phyloP scores from a whole-genome alignment of 2,797 vertebrate species.

The Miichthys miiuy region DNA sequence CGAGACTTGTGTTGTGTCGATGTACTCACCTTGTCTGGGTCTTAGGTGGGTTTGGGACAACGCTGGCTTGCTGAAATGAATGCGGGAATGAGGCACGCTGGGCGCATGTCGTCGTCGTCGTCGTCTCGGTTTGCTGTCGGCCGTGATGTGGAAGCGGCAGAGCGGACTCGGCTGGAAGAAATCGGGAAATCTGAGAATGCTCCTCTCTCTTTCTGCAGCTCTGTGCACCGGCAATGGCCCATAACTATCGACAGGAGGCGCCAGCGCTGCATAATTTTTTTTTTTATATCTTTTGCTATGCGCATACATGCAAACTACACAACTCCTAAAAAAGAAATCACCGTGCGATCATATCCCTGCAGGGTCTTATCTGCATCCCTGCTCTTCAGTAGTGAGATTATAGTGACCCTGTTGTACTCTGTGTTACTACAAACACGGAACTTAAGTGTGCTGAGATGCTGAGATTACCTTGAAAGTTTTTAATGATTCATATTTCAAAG shows the following conservation, averaged over 20 bases:
- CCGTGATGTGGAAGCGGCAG: slow-evolving; percentile 75
- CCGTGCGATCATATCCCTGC: slow-evolving; percentile 35
- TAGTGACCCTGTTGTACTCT: background rate
- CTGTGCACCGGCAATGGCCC: slow-evolving; percentile 59
- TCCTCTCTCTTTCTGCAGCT: slow-evolving; percentile 78
- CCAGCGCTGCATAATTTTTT: slow-evolving; percentile 45
- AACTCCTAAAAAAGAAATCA: slow-evolving; percentile 44
- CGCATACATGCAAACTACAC: slow-evolving; percentile 46
- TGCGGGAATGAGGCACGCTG: slow-evolving; percentile 39
- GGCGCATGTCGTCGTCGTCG: slow-evolving; percentile 55
- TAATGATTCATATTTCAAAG: background rate
- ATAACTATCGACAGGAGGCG: slow-evolving; percentile 79
- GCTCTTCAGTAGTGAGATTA: slow-evolving; percentile 17
- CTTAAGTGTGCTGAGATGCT: background rate
- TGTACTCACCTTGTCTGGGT: slow-evolving; percentile 66
- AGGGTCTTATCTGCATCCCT: slow-evolving; percentile 29
- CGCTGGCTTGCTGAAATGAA: background rate
- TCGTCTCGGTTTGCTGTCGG: slow-evolving; percentile 68
- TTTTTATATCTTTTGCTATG: slow-evolving; percentile 30
- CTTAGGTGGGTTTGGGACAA: background rate
- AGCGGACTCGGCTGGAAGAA: slow-evolving; percentile 78
- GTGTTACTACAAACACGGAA: too few relatives aligned
- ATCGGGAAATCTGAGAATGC: slow-evolving; percentile 82
- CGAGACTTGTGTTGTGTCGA: slow-evolving; percentile 41
- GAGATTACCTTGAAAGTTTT: slow-evolving; percentile 20